A percentile compares a stretch with the other conserved stretches of the same genome.
Evolutionary conservation across 2,888 invertebrate genomes (phyloP).

Genomic region (Drosophila macrospina): DNA sequence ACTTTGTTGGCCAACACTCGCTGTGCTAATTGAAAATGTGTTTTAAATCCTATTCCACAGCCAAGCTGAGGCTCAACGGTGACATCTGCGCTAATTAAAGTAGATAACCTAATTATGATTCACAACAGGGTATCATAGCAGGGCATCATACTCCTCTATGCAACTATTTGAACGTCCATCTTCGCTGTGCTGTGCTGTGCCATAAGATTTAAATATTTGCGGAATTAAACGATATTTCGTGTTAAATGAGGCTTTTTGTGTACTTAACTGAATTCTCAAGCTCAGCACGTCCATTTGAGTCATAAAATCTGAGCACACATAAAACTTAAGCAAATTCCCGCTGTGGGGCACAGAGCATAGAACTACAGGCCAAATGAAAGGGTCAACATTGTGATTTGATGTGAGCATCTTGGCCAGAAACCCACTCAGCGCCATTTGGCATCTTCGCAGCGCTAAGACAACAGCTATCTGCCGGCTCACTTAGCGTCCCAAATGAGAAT

Average conservation of each 20-base stretch:
- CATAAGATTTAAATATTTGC: constrained; percentile 14
- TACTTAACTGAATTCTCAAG: constrained; percentile 23
- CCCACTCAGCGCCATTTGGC: constrained; percentile 34
- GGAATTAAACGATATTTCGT: constrained; percentile 16
- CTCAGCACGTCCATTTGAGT: constrained; percentile 29
- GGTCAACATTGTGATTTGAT: constrained; percentile 62
- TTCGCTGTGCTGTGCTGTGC: background rate
- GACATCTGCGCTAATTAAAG: constrained; percentile 59
- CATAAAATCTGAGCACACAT: constrained; percentile 66
- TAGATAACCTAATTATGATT: background rate
- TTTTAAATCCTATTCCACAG: constrained; percentile 35
- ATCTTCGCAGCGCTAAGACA: constrained; percentile 31
- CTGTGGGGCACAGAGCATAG: constrained; percentile 41
- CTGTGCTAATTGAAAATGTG: constrained; percentile 70
- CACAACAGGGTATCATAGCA: background rate
- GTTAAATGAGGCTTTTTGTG: constrained; percentile 14
- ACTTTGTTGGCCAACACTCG: constrained; percentile 27
- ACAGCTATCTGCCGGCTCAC: constrained; percentile 45
- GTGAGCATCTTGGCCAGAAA: constrained; percentile 36
- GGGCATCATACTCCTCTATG: background rate
- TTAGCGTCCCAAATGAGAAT: constrained; percentile 58
- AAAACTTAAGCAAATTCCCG: constrained; percentile 47
- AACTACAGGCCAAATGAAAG: constrained; percentile 59
- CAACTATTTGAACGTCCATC: background rate
- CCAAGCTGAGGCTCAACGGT: constrained; percentile 6